These are phyloP conservation scores for Pseudorectes ferrugineus DNA, from an alignment of 2,113 vertebrate genomes.

Conservation along the genomic window DNA sequence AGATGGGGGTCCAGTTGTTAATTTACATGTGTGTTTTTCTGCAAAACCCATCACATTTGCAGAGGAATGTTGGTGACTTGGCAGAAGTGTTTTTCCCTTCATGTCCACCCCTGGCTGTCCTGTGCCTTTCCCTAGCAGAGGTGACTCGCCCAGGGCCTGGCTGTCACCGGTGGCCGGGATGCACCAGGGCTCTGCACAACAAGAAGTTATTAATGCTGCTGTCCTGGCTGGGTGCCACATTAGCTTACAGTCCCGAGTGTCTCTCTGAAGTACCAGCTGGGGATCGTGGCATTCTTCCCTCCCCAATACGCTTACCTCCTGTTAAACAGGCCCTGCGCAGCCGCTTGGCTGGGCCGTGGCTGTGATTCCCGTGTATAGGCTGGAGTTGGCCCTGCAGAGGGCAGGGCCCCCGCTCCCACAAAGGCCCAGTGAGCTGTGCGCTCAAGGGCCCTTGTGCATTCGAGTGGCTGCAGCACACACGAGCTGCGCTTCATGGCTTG, in stretches of 20 bases:
- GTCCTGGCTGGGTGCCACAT: constrained; percentile 23
- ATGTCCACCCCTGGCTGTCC: accelerated
- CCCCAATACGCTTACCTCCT: background rate
- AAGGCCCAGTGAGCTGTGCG: background rate
- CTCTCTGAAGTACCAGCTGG: constrained; percentile 51
- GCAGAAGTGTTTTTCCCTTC: background rate
- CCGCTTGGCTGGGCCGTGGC: background rate
- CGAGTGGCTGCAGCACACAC: background rate
- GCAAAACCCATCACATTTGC: background rate
- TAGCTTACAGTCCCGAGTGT: constrained; percentile 41
- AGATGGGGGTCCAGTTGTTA: background rate
- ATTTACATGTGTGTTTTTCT: background rate
- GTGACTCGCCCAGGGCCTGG: accelerated
- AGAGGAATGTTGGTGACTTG: background rate
- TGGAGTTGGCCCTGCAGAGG: background rate
- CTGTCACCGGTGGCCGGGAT: background rate
- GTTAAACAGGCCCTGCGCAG: background rate
- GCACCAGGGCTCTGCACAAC: background rate
- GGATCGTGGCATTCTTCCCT: constrained; percentile 33
- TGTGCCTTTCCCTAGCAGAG: background rate
- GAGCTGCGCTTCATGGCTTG: background rate
- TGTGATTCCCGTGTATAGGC: background rate
- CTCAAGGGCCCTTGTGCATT: constrained; percentile 31
- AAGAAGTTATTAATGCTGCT: constrained; percentile 43
- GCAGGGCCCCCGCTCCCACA: background rate